Base-by-base conservation (phyloP, 2,888 invertebrate species). In the Lysandra bellargus region DNA sequence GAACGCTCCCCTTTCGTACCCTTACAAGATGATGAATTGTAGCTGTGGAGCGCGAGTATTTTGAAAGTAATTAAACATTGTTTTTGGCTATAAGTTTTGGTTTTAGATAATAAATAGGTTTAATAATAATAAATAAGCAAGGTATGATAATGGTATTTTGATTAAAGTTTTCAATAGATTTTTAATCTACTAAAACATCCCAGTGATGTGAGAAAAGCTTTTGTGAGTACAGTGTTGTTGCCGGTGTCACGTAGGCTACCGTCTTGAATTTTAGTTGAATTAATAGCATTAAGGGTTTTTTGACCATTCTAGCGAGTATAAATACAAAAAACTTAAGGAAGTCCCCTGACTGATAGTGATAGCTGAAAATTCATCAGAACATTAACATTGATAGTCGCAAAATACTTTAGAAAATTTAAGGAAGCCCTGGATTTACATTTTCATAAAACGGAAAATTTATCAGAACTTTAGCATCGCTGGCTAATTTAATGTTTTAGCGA, bases 31-130 rank as follows among this genome's bases (percentile, higher is more conserved):
- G 44, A 64, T 53, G 4, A 53, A 30, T 78, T 60, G 30, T 23
- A 37, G 53, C 17, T 57, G 17, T 23, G 40, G 12, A 17, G 37
- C 30, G 6, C n/a, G 72, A n/a, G 40, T 33, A 12, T 53, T 75
- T 64, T 23, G 53, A 64, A 37, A 49, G 33, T 30, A 77, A 57
- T 80, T 79, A 79, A 57, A 73, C 33, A 61, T 53, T 76, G 74
- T 75, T 75, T 69, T 69, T 69, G 69, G 33, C 33, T 17, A 69
- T 17, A 17, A 12, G 69, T 69, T 69, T 69, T 33, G 30, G 69
- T 69, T 33, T 69, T 69, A 69, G 69, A 33, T 5, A 14, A 44
- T 44, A 9, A 44, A 44, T 44, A 9, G 44, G 44, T 44, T 44
- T 44, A 49, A 49, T 9, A 9, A 57, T 49, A 9, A 57, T 69